These are phyloP conservation scores for Aldrovandia affinis DNA, from an alignment of 2,797 vertebrate genomes.

Conservation along the genomic window DNA sequence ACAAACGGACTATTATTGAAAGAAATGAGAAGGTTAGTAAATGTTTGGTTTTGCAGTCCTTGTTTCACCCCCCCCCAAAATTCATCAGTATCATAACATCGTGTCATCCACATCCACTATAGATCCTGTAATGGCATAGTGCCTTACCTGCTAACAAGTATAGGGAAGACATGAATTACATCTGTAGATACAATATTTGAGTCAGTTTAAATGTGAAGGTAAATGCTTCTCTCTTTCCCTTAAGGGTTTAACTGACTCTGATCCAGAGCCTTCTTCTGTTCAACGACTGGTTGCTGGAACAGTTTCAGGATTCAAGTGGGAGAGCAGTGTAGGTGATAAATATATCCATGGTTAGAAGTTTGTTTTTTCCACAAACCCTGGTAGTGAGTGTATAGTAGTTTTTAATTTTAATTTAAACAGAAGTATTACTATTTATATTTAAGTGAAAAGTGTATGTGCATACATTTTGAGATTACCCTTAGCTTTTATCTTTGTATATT, in stretches of 20 bases:
- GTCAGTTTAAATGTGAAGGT: conserved; percentile 54
- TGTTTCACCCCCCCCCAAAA: too few species aligned
- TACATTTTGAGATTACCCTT: neutral
- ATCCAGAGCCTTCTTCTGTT: conserved; percentile 91
- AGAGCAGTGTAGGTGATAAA: conserved; percentile 82
- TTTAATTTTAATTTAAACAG: neutral
- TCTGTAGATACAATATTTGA: neutral
- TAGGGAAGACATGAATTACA: neutral
- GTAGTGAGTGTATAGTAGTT: neutral
- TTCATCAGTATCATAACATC: too few species aligned
- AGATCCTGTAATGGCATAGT: neutral
- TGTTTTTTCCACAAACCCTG: neutral
- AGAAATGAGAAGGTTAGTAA: conserved; percentile 93
- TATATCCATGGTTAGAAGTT: neutral
- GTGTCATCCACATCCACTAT: too few species aligned
- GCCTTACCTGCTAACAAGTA: neutral
- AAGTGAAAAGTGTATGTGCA: neutral
- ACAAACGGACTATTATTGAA: conserved; percentile 87
- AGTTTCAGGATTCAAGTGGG: conserved; percentile 93
- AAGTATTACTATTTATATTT: neutral
- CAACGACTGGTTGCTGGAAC: conserved; percentile 86
- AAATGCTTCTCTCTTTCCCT: conserved; percentile 70
- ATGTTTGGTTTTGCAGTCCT: neutral
- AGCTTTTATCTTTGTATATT: neutral
- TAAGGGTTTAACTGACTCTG: conserved; percentile 93